Percentiles rank a stretch among this genome's conserved stretches.
Evolutionary conservation across 30 jellyfish, hydroid and myxozoan genomes (phyloP).

Genomic region (Hydra vulgaris): DNA sequence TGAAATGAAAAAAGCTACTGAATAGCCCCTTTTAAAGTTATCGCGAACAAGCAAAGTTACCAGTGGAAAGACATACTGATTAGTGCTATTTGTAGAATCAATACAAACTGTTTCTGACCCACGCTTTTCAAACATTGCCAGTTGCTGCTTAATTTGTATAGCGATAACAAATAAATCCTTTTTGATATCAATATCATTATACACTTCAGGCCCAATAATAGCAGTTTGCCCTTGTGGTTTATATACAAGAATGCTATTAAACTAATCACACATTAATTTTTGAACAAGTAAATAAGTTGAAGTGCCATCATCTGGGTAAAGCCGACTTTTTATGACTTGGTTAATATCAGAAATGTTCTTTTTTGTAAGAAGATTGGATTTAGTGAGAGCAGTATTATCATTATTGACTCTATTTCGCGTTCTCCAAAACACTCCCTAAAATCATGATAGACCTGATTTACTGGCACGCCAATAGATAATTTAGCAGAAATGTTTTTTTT

Average conservation of each 20-base stretch:
- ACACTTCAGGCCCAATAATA: slow-evolving; percentile 24
- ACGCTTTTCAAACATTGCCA: slow-evolving; percentile 11
- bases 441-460: slow-evolving; percentile 22
- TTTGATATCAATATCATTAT: neutral
- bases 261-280: slow-evolving; percentile 16
- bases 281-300: slow-evolving; percentile 28
- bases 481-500: slow-evolving; percentile 12
- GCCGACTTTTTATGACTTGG: slow-evolving; percentile 3
- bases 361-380: neutral
- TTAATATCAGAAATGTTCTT: slow-evolving; percentile 5
- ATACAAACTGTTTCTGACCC: slow-evolving; percentile 12
- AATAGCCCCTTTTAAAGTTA: slow-evolving; percentile 29
- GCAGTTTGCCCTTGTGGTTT: slow-evolving; percentile 31
- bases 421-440: slow-evolving; percentile 14
- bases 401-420: slow-evolving; percentile 11
- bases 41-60: slow-evolving; percentile 25
- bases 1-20: slow-evolving; percentile 23
- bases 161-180: slow-evolving; percentile 3
- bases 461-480: slow-evolving; percentile 24
- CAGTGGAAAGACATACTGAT: slow-evolving; percentile 7
- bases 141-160: slow-evolving; percentile 22
- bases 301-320: slow-evolving; percentile 42
- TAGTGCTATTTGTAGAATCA: slow-evolving; percentile 20
- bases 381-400: neutral
- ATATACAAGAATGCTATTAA: slow-evolving; percentile 19